Evolutionary conservation across 1,140 invertebrate species (phyloP).

Genomic region (Hycleus phaleratus): DNA sequence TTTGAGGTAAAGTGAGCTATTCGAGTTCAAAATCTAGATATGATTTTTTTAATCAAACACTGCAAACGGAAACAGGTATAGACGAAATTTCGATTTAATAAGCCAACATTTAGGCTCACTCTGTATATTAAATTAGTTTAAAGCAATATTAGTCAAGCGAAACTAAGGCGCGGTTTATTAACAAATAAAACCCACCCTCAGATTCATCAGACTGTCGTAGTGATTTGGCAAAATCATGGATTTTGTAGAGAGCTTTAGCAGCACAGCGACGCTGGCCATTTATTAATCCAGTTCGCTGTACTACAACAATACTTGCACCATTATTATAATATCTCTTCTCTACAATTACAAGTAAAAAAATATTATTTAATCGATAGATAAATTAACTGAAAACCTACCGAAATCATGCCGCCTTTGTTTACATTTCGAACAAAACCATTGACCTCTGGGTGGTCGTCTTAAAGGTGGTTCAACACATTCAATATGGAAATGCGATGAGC

Average conservation of each 20-base stretch:
- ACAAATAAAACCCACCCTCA: constrained; percentile 24
- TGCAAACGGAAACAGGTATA: too few species aligned
- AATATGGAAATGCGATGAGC: constrained; percentile 49
- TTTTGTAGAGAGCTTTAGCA: constrained; percentile 47
- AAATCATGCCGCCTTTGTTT: constrained; percentile 35
- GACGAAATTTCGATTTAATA: too few species aligned
- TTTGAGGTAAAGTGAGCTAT: too few species aligned
- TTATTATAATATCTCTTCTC: constrained; percentile 5
- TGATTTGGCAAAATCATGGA: constrained; percentile 49
- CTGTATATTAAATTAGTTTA: not conserved
- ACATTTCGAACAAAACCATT: constrained; percentile 54
- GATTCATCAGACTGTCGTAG: constrained; percentile 34
- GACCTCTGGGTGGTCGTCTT: constrained; percentile 48
- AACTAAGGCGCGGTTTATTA: not conserved
- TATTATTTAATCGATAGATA: not conserved
- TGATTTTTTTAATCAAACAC: too few species aligned
- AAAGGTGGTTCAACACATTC: constrained; percentile 54
- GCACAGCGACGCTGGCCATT: constrained; percentile 40
- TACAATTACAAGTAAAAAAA: not conserved
- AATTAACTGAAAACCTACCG: not conserved
- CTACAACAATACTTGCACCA: constrained; percentile 1
- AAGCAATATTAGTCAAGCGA: not conserved
- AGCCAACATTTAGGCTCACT: too few species aligned
- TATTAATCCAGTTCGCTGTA: constrained; percentile 19
- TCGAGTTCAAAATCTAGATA: too few species aligned